These are phyloP conservation scores for Drosophila nigricruria DNA, from an alignment of 2,888 invertebrate genomes.

Conservation along the genomic window DNA sequence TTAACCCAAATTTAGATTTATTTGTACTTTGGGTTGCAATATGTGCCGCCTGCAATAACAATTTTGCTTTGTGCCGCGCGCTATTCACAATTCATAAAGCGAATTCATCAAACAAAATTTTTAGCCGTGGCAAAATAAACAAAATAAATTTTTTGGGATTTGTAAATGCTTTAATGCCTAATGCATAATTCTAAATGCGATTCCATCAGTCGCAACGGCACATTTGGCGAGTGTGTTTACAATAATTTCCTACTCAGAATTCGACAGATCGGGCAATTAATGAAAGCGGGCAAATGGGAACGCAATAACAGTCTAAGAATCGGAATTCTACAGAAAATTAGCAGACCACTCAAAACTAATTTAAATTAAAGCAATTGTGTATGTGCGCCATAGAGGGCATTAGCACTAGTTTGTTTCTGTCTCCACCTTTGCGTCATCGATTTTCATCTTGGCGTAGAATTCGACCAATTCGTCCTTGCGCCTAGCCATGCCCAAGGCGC, in stretches of 20 bases:
- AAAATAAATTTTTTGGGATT: slow-evolving; percentile 49
- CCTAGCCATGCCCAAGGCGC: slow-evolving; percentile 52
- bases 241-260: slow-evolving; percentile 54
- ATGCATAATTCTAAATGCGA: slow-evolving; percentile 48
- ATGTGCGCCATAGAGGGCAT: neutral
- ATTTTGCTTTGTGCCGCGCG: slow-evolving; percentile 11
- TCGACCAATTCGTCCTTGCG: slow-evolving; percentile 50
- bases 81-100: slow-evolving; percentile 35
- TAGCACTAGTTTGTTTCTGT: neutral
- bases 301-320: slow-evolving; percentile 27
- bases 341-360: slow-evolving; percentile 12
- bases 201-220: slow-evolving; percentile 49
- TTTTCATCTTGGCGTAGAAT: slow-evolving; percentile 49
- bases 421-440: slow-evolving; percentile 15
- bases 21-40: slow-evolving; percentile 11
- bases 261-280: slow-evolving; percentile 52
- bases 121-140: slow-evolving; percentile 61
- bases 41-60: slow-evolving; percentile 16
- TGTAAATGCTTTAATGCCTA: slow-evolving; percentile 53
- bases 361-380: slow-evolving; percentile 17
- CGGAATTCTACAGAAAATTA: slow-evolving; percentile 19
- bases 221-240: slow-evolving; percentile 56
- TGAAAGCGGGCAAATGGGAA: slow-evolving; percentile 36
- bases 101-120: slow-evolving; percentile 69
- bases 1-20: slow-evolving; percentile 28